Base-by-base conservation (phyloP, 1,140 invertebrate genomes). In the Drosophila sucinea region DNA sequence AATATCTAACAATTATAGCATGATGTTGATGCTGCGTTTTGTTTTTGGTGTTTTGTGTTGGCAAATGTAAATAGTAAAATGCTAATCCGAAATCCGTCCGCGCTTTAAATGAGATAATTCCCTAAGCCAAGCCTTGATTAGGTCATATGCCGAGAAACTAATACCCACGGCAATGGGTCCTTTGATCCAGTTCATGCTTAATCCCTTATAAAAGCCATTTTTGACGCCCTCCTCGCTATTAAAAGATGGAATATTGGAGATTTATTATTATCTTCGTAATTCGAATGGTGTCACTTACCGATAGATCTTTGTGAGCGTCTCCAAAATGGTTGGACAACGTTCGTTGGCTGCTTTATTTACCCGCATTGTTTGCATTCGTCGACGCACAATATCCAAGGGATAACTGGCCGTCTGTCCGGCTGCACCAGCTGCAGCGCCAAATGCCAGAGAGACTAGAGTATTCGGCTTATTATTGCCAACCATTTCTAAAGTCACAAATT, bases 151-250 rank as follows among this genome's bases (percentile, higher is more conserved):
- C 2, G 98, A 96, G 93, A 99, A 99, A 92, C 98, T 99, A 72
- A 99, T 98, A 44, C 98, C 98, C n/a, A 98, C 98, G 2, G 98
- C 97, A 54, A 99, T 97, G 0, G 99, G 99, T 4, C 99, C 99
- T 93, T 99, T 99, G 2, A 99, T 96, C 98, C 98, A 99, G 93
- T 99, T 99, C 97, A 99, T 98, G 78, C 97, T 98, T 0, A 99
- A 94, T 0, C 98, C 99, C 93, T 99, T 99, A 93, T 98, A 99
- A 85, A 99, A 96, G 0, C 98, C 98, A 71, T 95, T 94, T 91
- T 95, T 95, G 25, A 98, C 92, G 29, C 99, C 98, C 93, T 99
- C 98, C 77, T 96, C 95, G 63, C 96, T 96, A 93, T 66, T 93
- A 75, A 73, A 78, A 83, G 56, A 57, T 41, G 1, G 32, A 17